Conservation (phyloP, 2,113 vertebrate species). For the Pseudonaja textilis region DNA sequence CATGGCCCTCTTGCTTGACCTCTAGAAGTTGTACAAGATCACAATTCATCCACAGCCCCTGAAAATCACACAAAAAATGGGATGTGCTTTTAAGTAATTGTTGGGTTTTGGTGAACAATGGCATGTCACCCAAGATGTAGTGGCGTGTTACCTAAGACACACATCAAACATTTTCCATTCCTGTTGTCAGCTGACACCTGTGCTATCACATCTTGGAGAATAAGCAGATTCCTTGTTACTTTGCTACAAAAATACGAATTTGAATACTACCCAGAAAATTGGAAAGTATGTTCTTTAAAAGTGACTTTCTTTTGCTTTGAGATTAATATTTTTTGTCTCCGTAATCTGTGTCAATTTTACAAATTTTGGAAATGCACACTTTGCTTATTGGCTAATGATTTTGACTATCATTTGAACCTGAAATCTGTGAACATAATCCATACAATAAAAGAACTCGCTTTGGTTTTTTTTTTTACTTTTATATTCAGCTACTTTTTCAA, state of each 20-base stretch:
- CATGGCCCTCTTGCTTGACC: not conserved
- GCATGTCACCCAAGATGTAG: not conserved
- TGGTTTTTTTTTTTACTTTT: not conserved
- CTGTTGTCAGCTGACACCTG: not conserved
- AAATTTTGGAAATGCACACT: not conserved
- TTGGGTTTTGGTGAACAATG: not conserved
- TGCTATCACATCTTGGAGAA: not conserved
- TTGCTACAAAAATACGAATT: not conserved
- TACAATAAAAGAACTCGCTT: not conserved
- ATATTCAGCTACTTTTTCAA: not conserved
- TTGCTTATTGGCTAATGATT: not conserved
- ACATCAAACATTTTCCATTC: not conserved
- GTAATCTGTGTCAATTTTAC: not conserved
- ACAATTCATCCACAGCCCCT: not conserved
- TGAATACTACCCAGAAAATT: not conserved
- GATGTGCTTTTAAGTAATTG: not conserved
- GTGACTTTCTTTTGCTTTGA: not conserved
- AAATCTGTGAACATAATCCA: not conserved
- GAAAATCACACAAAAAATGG: not conserved
- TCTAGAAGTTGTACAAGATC: not conserved
- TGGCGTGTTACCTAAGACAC: no score
- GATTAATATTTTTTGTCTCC: not conserved
- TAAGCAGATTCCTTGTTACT: not conserved
- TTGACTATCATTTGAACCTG: not conserved
- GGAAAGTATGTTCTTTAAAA: not conserved